Evolutionary conservation across 2,797 vertebrate genomes (phyloP).

Genomic region (Poeciliopsis gracilis): DNA sequence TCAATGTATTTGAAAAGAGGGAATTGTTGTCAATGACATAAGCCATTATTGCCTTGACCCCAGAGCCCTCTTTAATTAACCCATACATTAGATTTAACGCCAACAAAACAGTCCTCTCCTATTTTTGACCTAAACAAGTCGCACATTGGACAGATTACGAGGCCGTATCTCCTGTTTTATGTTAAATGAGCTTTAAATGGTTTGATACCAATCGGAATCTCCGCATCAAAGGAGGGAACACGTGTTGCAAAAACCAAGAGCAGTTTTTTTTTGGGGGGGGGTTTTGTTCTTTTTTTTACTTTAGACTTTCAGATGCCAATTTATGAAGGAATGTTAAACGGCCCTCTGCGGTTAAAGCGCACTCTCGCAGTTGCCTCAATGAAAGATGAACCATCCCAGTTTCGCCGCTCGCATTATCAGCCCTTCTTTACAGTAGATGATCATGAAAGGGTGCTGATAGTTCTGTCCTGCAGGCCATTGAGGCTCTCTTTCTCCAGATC

Average conservation of each 20-base stretch:
- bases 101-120: constrained; percentile 45
- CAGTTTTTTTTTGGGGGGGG: constrained; percentile 1
- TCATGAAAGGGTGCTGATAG: constrained; percentile 76
- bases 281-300: constrained; percentile 7
- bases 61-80: constrained; percentile 81
- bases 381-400: constrained; percentile 53
- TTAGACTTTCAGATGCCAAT: constrained; percentile 50
- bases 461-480: constrained; percentile 66
- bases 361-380: constrained; percentile 29
- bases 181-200: constrained; percentile 46
- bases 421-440: constrained; percentile 59
- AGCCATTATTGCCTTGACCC: constrained; percentile 87
- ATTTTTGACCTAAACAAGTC: constrained; percentile 35
- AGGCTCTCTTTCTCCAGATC: constrained; percentile 54
- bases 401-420: constrained; percentile 58
- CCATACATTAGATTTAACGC: constrained; percentile 79
- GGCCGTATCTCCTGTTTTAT: constrained; percentile 37
- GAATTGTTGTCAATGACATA: constrained; percentile 83
- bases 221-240: constrained; percentile 60
- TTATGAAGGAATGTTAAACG: constrained; percentile 66
- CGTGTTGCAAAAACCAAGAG: constrained; percentile 47
- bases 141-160: constrained; percentile 40
- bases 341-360: constrained; percentile 45
- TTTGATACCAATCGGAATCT: constrained; percentile 54
- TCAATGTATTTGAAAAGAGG: constrained; percentile 85